Evolutionary conservation across 2,113 vertebrate species (phyloP).

Genomic region (Isurus oxyrinchus): DNA sequence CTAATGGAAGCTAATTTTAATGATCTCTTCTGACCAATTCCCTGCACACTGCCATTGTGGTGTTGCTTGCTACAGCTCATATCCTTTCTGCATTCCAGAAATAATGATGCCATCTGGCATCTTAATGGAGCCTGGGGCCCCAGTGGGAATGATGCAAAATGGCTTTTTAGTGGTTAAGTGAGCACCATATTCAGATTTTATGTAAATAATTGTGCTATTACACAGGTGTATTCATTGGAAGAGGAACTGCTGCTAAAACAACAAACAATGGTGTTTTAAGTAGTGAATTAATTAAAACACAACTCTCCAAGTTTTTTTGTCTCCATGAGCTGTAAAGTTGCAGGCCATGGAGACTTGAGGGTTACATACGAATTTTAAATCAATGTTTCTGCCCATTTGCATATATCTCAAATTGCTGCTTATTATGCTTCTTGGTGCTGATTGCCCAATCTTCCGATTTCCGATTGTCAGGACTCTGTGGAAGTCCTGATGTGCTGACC

Average conservation of each 20-base stretch:
- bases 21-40: background rate
- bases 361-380: background rate
- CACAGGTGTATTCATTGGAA: background rate
- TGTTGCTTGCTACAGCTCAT: background rate
- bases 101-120: conserved; percentile 1
- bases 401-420: too few species aligned
- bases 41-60: background rate
- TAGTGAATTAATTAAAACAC: background rate
- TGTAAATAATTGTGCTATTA: background rate
- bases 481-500: too few species aligned
- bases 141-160: background rate
- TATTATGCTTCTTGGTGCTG: too few species aligned
- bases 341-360: background rate
- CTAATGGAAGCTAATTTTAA: background rate
- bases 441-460: too few species aligned
- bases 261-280: background rate
- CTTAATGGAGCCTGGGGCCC: background rate
- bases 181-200: background rate
- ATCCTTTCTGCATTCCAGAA: background rate
- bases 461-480: too few species aligned
- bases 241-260: background rate
- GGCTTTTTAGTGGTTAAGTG: background rate
- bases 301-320: background rate
- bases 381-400: background rate
- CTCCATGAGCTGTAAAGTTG: background rate